Conservation (phyloP, 2,113 vertebrate species). For the Coryphaenoides rupestris region DNA sequence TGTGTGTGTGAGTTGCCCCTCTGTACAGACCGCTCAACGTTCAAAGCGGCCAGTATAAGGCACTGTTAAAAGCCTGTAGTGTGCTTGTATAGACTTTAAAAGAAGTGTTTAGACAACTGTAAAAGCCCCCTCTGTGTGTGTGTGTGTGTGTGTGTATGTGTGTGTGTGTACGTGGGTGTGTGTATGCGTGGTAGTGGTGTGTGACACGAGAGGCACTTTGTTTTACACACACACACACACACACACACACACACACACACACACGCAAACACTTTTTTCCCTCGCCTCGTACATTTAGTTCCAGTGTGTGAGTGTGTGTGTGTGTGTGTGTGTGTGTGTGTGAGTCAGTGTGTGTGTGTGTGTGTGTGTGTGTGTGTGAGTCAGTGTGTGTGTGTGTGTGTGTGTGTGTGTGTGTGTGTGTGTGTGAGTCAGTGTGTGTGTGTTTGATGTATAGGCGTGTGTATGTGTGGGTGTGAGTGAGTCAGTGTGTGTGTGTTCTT, state of each 20-base stretch:
- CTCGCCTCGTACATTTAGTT: too few relatives aligned
- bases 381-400: not conserved
- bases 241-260: not conserved
- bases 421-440: not conserved
- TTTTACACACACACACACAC: not conserved
- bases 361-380: not conserved
- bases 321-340: not conserved
- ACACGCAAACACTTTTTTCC: too few relatives aligned
- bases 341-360: not conserved
- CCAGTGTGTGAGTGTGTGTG: not conserved
- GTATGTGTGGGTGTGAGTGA: slow-evolving; percentile 1
- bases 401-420: not conserved
- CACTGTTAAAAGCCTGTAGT: slow-evolving; percentile 60
- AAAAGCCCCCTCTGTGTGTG: slow-evolving; percentile 54
- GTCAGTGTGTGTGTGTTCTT: slow-evolving; percentile 36
- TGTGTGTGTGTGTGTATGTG: too few relatives aligned
- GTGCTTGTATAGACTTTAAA: slow-evolving; percentile 53
- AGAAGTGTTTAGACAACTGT: slow-evolving; percentile 51
- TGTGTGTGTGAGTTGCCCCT: slow-evolving; percentile 31
- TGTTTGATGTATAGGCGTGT: not conserved
- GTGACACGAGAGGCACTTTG: too few relatives aligned
- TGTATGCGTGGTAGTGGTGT: too few relatives aligned
- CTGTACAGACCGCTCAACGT: slow-evolving; percentile 42
- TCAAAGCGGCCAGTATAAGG: slow-evolving; percentile 64
- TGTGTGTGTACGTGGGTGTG: too few relatives aligned